A percentile compares a stretch with the other conserved stretches of the same genome.
Conservation (phyloP, 1,140 invertebrate species). For the Lucilia cuprina region DNA sequence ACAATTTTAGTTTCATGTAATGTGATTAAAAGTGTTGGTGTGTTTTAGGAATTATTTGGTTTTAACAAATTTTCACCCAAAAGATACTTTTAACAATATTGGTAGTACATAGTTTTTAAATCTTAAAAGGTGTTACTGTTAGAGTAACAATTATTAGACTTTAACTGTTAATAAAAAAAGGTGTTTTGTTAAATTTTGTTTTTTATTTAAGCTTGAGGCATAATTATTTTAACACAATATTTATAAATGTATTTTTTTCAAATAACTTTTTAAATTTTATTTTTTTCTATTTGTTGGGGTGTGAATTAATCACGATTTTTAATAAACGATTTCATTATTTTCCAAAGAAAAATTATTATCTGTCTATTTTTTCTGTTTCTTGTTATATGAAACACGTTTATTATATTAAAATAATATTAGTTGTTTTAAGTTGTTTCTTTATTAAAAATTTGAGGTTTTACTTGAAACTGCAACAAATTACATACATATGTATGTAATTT, state of each 20-base stretch:
- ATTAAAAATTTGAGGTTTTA: neutral
- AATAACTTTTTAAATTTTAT: neutral
- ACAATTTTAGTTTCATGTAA: neutral
- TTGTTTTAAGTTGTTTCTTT: neutral
- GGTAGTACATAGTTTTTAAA: too few species aligned
- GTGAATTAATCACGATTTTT: constrained; percentile 31
- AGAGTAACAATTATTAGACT: neutral
- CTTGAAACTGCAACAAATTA: neutral
- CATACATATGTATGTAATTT: too few species aligned
- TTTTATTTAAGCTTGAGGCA: constrained; percentile 7
- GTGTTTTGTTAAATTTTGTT: neutral
- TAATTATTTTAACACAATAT: constrained; percentile 33
- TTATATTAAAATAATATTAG: constrained; percentile 12
- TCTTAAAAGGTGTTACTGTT: neutral
- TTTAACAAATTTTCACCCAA: constrained; percentile 29
- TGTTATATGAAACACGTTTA: neutral
- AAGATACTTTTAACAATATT: too few species aligned
- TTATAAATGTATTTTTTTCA: neutral
- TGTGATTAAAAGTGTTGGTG: neutral
- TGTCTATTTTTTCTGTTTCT: neutral
- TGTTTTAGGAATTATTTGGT: neutral
- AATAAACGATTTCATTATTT: constrained; percentile 30
- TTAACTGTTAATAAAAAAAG: neutral
- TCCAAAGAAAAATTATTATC: neutral
- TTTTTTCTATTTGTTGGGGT: neutral